Evolutionary conservation across 2,888 invertebrate genomes (phyloP).

Genomic region (Galeopsomyia nigrocyanea): DNA sequence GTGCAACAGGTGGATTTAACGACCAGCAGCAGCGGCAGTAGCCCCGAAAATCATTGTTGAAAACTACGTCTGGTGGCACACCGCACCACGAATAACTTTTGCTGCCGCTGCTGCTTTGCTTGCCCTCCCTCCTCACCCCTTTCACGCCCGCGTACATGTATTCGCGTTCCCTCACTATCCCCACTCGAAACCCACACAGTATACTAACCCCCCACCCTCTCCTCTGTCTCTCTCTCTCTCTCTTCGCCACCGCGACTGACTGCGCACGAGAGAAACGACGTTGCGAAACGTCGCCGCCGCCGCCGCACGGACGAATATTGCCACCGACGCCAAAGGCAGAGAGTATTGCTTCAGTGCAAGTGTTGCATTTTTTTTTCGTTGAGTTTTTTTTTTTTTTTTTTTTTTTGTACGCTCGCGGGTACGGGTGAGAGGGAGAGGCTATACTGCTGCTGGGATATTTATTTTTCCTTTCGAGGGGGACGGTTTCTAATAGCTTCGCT

Average conservation of each 20-base stretch:
- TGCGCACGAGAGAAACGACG: constrained; percentile 42
- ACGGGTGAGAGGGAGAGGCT: neutral
- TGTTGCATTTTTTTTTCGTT: neutral
- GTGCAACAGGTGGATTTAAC: constrained; percentile 33
- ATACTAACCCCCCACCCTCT: too few relatives aligned
- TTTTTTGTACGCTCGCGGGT: neutral
- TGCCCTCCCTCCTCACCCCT: constrained; percentile 25
- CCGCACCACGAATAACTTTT: neutral
- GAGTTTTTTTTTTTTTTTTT: neutral
- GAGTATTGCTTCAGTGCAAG: neutral
- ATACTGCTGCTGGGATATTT: too few relatives aligned
- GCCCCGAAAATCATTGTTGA: too few relatives aligned
- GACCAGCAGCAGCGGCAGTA: too few relatives aligned
- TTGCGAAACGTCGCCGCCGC: too few relatives aligned
- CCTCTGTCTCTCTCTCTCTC: too few relatives aligned
- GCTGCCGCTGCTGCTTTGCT: constrained; percentile 32
- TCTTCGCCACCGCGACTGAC: too few relatives aligned
- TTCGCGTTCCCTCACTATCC: neutral
- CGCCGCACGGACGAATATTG: too few relatives aligned
- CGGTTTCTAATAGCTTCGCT: too few relatives aligned
- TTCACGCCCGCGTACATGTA: neutral
- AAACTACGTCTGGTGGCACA: too few relatives aligned
- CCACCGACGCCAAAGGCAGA: too few relatives aligned
- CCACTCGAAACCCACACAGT: neutral
- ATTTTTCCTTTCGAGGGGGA: too few relatives aligned